Percentiles rank a stretch among this genome's conserved stretches.
Conservation (phyloP, 2,797 vertebrate genomes). For the Lutjanus argentimaculatus region DNA sequence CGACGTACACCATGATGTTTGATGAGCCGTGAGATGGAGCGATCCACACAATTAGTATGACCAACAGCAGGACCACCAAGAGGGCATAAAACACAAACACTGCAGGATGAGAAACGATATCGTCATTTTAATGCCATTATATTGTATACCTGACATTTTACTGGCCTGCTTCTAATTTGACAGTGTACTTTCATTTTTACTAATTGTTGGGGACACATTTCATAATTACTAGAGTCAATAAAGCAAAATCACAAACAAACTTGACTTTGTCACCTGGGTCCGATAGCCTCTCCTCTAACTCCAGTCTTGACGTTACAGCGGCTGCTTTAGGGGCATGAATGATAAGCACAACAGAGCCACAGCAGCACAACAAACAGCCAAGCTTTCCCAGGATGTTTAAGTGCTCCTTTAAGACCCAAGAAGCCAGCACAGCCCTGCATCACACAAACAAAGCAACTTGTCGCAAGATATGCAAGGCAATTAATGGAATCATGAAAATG, state of each 20-base stretch:
- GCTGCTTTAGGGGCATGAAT: slow-evolving; percentile 94
- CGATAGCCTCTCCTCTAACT: slow-evolving; percentile 93
- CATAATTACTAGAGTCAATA: not conserved
- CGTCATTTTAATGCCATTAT: not conserved
- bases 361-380: slow-evolving; percentile 93
- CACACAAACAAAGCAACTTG: slow-evolving; percentile 49
- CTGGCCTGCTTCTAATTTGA: too few relatives aligned
- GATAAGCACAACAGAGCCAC: slow-evolving; percentile 93
- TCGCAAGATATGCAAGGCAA: not conserved
- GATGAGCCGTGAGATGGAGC: slow-evolving; percentile 91
- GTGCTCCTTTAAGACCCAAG: slow-evolving; percentile 93
- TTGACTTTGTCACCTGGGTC: slow-evolving; percentile 89
- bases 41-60: slow-evolving; percentile 92
- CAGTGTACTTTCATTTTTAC: not conserved
- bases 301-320: slow-evolving; percentile 89
- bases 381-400: slow-evolving; percentile 95
- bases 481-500: not conserved
- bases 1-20: slow-evolving; percentile 96
- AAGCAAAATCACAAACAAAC: not conserved
- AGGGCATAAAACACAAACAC: slow-evolving; percentile 91
- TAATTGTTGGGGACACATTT: not conserved
- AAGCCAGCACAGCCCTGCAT: slow-evolving; percentile 94
- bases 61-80: slow-evolving; percentile 90
- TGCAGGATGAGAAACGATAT: slow-evolving; percentile 82
- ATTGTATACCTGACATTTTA: not conserved